These are phyloP conservation scores for Liparis tanakae DNA, from an alignment of 2,797 vertebrate genomes.

Conservation along the genomic window DNA sequence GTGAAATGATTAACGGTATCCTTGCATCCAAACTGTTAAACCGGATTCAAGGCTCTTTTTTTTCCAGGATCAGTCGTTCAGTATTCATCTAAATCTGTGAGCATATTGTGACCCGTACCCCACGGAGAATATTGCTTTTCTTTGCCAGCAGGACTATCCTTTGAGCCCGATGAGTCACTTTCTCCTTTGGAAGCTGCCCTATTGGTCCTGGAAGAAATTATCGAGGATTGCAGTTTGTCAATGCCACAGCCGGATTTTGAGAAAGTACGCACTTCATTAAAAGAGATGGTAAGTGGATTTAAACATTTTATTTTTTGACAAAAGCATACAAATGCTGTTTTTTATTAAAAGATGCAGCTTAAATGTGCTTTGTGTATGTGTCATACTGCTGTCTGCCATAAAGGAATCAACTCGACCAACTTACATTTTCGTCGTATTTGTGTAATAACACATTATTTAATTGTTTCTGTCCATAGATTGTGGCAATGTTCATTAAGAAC, in stretches of 20 bases:
- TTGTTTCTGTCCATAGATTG: slow-evolving; percentile 59
- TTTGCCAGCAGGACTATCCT: slow-evolving; percentile 57
- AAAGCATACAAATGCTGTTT: background rate
- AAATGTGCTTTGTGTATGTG: background rate
- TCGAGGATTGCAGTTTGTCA: slow-evolving; percentile 34
- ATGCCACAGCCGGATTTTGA: slow-evolving; percentile 61
- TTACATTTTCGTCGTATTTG: background rate
- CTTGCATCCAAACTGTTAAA: background rate
- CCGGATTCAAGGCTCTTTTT: background rate
- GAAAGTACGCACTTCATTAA: slow-evolving; percentile 52
- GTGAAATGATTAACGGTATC: background rate
- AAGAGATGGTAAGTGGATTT: slow-evolving; percentile 76
- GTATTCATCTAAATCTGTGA: too few species aligned
- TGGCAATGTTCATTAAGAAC: slow-evolving; percentile 75
- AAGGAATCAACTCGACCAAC: background rate
- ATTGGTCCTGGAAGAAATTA: slow-evolving; percentile 61
- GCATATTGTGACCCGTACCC: background rate
- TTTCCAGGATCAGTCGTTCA: background rate
- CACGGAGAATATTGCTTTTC: slow-evolving; percentile 8
- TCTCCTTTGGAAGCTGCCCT: slow-evolving; percentile 80
- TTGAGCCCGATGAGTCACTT: slow-evolving; percentile 49
- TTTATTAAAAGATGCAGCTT: background rate
- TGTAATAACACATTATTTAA: background rate
- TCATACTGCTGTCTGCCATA: background rate
- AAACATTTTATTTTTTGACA: background rate